These are phyloP conservation scores for Pseudorhiza aurosa DNA, from an alignment of 30 jellyfish, hydroid and myxozoan species.

Conservation along the genomic window DNA sequence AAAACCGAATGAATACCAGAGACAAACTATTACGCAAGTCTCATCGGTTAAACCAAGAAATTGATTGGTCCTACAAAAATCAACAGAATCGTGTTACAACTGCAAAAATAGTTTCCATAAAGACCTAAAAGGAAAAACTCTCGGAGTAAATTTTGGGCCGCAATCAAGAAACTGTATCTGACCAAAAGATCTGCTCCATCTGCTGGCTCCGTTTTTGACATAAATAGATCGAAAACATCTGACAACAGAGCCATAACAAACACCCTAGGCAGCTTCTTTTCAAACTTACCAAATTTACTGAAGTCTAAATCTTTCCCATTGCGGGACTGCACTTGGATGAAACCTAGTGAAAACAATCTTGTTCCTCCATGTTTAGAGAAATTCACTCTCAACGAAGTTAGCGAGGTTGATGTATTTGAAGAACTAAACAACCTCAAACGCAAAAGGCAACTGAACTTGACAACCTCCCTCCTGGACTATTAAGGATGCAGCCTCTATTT, in stretches of 20 bases:
- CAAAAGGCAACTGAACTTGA: constrained; percentile 67
- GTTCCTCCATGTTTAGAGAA: constrained; percentile 47
- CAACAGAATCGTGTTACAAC: constrained; percentile 33
- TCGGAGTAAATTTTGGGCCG: constrained; percentile 35
- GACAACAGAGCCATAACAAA: constrained; percentile 41
- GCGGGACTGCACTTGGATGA: constrained; percentile 45
- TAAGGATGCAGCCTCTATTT: constrained; percentile 35
- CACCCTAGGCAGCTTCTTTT: constrained; percentile 29
- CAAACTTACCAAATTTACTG: constrained; percentile 33
- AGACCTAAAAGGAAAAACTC: constrained; percentile 35
- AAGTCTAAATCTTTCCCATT: constrained; percentile 41
- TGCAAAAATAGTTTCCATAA: constrained; percentile 27
- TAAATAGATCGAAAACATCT: constrained; percentile 31
- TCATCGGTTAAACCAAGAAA: constrained; percentile 38
- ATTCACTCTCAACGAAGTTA: constrained; percentile 60
- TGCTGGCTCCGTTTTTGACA: constrained; percentile 53
- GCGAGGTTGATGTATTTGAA: constrained; percentile 40
- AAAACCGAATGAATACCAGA: constrained; percentile 34
- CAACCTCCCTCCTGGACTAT: constrained; percentile 59
- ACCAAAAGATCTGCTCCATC: constrained; percentile 38
- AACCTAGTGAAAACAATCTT: constrained; percentile 45
- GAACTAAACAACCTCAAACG: constrained; percentile 51
- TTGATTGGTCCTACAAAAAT: constrained; percentile 42
- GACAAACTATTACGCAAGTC: constrained; percentile 45
- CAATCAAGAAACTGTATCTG: constrained; percentile 35